Base-by-base conservation (phyloP, 1,140 invertebrate species). In the Leptonema lineaticorne region DNA sequence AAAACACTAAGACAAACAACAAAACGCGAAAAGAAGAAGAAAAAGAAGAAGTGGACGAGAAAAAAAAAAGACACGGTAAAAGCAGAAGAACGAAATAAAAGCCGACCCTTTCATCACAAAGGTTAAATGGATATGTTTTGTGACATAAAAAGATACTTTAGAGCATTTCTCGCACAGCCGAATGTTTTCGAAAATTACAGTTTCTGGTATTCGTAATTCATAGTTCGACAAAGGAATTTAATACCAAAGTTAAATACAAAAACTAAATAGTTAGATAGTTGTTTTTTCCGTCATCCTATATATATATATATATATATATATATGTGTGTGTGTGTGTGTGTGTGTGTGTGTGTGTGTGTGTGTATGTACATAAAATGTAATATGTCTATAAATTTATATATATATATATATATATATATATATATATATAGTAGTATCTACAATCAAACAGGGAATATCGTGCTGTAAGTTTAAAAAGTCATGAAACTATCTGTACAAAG, bases 401-500 rank as follows among this genome's bases (percentile, higher is more conserved):
- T n/a, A n/a, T n/a, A n/a, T n/a, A n/a, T n/a, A n/a, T n/a, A n/a
- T n/a, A n/a, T n/a, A n/a, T n/a, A n/a, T n/a, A n/a, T n/a, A n/a
- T n/a, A n/a, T n/a, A n/a, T n/a, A n/a, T n/a, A n/a, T n/a, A n/a
- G n/a, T n/a, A n/a, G n/a, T n/a, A n/a, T n/a, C n/a, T n/a, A n/a
- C n/a, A n/a, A n/a, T n/a, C n/a, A n/a, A n/a, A n/a, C n/a, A n/a
- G n/a, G n/a, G n/a, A n/a, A 9, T 1, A 48, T 20, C 16, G 22
- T 9, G 16, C 46, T 3, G 46, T 48, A 3, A 22, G 46, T 48
- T 48, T 48, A 48, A 48, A 48, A 48, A 48, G 46, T 20, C 46
- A 48, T 48, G 46, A 48, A 48, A 48, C 46, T 48, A 48, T 48
- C 22, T 48, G 46, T 20, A 16, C 46, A 48, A 48, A 48, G 46